Base-by-base conservation (phyloP, 2,113 vertebrate species). In the Rhea pennata region DNA sequence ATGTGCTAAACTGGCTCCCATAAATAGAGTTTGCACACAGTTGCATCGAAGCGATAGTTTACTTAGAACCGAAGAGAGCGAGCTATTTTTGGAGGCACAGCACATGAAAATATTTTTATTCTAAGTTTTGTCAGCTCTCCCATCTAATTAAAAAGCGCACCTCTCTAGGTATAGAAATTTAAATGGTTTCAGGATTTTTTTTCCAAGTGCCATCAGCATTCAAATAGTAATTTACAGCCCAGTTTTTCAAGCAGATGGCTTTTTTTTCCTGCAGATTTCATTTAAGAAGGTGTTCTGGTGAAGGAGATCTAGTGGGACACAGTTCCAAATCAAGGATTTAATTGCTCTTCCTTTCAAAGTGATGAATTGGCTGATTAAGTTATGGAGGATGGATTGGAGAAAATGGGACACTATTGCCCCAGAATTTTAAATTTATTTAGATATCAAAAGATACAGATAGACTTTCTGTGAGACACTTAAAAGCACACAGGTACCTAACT, bases 181-280 rank as follows among this genome's bases (percentile, higher is more conserved):
- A 96, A 95, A 95, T 70, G 65, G 53, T 90, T 93, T 94, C 58
- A 86, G 56, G 20, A 20, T 15, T 91, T 71, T 90, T 33, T 48
- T 27, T 15, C 3, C 53, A 65, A 91, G 51, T 56, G 80, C 61
- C 56, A n/a, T 98, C 84, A 90, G 71, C 71, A 72, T 89, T 96
- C 72, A 95, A 92, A 87, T 91, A 86, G 85, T 94, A 94, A 97
- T 97, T 97, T 97, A 96, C 77, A 96, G 86, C 71, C 66, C 44
- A 67, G 39, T 92, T 95, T 85, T 96, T 86, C 19, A 46, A 96
- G 80, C 93, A 96, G 93, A 93, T 91, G 77, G 56, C 82, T 86
- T 95, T 79, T 95, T 93, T 93, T 93, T 88, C 33, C 74, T 91
- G 44, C 64, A 83, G 89, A 85, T 96, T 75, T 97, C 82, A 51